These are phyloP conservation scores for Sebastes vulpes DNA, from an alignment of 2,797 vertebrate species.

Conservation along the genomic window DNA sequence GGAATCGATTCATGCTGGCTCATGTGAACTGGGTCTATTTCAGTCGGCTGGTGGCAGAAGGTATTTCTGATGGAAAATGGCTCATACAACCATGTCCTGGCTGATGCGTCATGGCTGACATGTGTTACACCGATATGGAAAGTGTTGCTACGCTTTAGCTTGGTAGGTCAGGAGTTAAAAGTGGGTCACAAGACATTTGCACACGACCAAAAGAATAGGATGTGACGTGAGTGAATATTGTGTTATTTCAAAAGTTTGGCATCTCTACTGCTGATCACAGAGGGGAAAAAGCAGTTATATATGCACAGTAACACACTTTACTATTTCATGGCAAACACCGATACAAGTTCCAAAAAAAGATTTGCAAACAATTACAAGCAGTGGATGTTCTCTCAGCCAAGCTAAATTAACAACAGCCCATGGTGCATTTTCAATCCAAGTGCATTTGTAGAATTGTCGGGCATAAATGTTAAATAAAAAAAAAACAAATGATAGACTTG, in stretches of 20 bases:
- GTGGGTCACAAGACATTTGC: constrained; percentile 58
- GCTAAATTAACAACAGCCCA: constrained; percentile 60
- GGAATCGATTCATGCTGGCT: constrained; percentile 58
- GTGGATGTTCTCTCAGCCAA: constrained; percentile 58
- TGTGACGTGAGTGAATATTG: background rate
- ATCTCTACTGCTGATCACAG: background rate
- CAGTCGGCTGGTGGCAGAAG: constrained; percentile 17
- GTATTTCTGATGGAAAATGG: constrained; percentile 54
- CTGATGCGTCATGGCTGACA: constrained; percentile 58
- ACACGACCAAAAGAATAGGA: background rate
- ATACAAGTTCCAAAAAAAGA: constrained; percentile 16
- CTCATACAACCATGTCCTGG: constrained; percentile 34
- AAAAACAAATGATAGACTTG: constrained; percentile 25
- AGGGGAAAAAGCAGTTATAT: background rate
- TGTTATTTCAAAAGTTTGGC: background rate
- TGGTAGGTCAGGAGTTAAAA: constrained; percentile 40
- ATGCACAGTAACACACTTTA: background rate
- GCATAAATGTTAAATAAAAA: constrained; percentile 26
- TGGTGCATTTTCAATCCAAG: constrained; percentile 55
- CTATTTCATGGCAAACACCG: constrained; percentile 43
- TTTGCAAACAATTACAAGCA: constrained; percentile 45
- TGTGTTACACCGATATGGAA: constrained; percentile 34
- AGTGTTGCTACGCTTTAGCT: constrained; percentile 41
- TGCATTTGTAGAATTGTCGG: constrained; percentile 42
- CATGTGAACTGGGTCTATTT: constrained; percentile 34